Base-by-base conservation (phyloP, 2,113 vertebrate species). In the Ascaphus truei region DNA sequence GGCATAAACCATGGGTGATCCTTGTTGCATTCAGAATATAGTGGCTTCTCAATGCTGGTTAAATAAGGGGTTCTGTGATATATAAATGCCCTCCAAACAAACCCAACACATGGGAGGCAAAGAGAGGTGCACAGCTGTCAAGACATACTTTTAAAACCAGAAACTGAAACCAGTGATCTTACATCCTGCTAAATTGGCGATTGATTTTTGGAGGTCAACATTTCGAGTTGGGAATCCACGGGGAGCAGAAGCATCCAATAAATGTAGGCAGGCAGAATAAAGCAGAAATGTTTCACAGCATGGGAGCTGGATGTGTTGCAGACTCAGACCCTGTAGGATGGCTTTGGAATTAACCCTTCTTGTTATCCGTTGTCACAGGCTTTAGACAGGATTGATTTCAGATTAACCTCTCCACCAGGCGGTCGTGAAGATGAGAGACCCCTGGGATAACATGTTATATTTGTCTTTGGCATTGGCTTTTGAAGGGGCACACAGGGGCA, bases 221-320 rank as follows among this genome's bases (percentile, higher is more conserved):
- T 71, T 61, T 61, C 41, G 2, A 36, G 45, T 30, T 25, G 61
- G 39, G 43, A 50, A 71, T 61, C 57, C 45, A 30, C 45, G 20
- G 56, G 67, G 61, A 31, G 43, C 43, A 29, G 15, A 39, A 50
- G 33, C 39, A 69, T 68, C 57, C 57, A 61, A 52, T 71, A 61
- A 52, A 41, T 26, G 57, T 22, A 61, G 61, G 56, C 33, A 29
- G 67, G 57, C 53, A 51, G 47, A 60, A 69, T 57, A 61, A 20
- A 43, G 16, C 26, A 41, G 67, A 61, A 71, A 71, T 61, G 56
- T 71, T 60, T 71, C 67, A 31, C 67, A 71, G 67, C 56, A 61
- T 52, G 67, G 25, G 34, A 16, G 27, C 37, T 33, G 12, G 31
- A 71, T 52, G 45, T 51, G 56, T 41, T 61, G 45, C 57, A 31